phyloP scores from a whole-genome alignment of 2,797 vertebrate species.

The Chiloscyllium punctatum region DNA sequence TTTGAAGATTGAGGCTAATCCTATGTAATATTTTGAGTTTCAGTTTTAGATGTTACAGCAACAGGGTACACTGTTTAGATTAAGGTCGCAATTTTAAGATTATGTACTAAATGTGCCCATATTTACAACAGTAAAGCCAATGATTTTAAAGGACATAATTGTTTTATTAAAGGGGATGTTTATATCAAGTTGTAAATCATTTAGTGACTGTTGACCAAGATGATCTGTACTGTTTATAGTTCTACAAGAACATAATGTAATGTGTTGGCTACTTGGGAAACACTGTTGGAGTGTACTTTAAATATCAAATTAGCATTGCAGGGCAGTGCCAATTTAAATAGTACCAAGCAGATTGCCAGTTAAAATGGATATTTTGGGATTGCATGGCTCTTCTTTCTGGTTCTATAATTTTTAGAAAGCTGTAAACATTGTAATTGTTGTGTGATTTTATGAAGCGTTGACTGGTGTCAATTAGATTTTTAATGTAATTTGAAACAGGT shows the following conservation, averaged over 20 bases:
- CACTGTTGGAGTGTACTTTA: neutral
- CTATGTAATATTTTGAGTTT: conserved; percentile 24
- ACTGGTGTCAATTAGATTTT: neutral
- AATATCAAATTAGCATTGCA: neutral
- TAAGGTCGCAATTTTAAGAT: neutral
- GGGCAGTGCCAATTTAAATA: neutral
- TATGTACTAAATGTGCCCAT: neutral
- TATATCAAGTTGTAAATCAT: neutral
- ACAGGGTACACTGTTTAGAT: neutral
- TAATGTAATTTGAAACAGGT: neutral
- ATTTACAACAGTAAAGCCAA: neutral
- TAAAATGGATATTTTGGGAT: neutral
- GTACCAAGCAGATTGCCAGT: neutral
- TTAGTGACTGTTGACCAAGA: neutral
- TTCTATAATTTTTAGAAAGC: neutral
- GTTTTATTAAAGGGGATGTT: neutral
- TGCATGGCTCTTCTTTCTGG: neutral
- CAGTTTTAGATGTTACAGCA: neutral
- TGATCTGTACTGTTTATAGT: neutral
- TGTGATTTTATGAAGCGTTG: neutral
- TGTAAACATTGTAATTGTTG: neutral
- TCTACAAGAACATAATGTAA: neutral
- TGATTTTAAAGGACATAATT: neutral
- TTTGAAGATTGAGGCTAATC: neutral
- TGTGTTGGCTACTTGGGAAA: neutral